Evolutionary conservation across 2,888 invertebrate genomes (phyloP).

Genomic region (Pterostichus niger): DNA sequence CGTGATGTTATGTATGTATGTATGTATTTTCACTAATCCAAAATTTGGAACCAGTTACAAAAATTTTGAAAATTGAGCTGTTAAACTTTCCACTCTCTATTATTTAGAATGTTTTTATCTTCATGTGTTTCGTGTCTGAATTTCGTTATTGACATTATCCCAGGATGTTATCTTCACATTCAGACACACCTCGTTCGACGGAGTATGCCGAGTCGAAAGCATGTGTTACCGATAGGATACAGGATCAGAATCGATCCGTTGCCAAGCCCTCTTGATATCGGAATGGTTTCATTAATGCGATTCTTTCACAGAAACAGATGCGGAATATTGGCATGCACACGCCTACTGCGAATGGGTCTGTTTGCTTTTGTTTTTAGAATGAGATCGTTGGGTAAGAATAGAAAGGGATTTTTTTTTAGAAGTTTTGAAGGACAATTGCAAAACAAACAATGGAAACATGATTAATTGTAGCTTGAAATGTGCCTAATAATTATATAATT

Average conservation of each 20-base stretch:
- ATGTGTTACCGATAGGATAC: constrained; percentile 41
- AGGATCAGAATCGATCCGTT: neutral
- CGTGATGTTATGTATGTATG: too few relatives aligned
- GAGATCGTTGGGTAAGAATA: constrained; percentile 2
- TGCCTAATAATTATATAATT: too few relatives aligned
- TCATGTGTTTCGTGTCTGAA: constrained; percentile 31
- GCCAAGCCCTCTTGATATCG: constrained; percentile 31
- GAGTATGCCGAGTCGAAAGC: constrained; percentile 4
- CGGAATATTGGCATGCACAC: neutral
- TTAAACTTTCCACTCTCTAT: too few relatives aligned
- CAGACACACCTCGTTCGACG: constrained; percentile 12
- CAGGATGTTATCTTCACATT: constrained; percentile 9
- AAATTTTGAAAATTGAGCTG: too few relatives aligned
- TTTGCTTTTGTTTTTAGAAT: constrained; percentile 11
- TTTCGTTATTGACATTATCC: constrained; percentile 21
- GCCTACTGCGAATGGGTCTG: neutral
- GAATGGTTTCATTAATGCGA: constrained; percentile 37
- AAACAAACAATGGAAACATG: neutral
- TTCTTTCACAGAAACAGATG: constrained; percentile 32
- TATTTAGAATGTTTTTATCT: neutral
- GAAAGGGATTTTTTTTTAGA: constrained; percentile 8
- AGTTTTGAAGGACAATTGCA: constrained; percentile 6
- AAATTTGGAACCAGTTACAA: too few relatives aligned
- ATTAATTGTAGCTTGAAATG: too few relatives aligned
- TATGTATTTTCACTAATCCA: too few relatives aligned